These are phyloP conservation scores for Oligia latruncula DNA, from an alignment of 2,888 invertebrate species.

Conservation along the genomic window DNA sequence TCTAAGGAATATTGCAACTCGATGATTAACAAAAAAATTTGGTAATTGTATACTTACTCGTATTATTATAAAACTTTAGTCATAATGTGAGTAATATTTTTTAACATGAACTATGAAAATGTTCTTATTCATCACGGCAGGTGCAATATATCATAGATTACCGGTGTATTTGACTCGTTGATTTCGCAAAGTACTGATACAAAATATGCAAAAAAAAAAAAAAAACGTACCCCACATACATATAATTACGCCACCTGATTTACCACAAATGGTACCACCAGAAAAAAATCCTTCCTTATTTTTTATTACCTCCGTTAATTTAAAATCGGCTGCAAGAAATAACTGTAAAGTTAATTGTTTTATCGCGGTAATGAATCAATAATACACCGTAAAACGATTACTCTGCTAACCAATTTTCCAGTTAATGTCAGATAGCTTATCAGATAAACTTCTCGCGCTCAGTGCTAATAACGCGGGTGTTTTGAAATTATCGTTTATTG, in stretches of 20 bases:
- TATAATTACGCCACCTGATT: neutral
- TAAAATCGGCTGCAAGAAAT: neutral
- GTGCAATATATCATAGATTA: neutral
- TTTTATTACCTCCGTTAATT: neutral
- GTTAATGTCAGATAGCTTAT: conserved; percentile 28
- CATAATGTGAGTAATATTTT: neutral
- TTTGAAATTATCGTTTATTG: conserved; percentile 3
- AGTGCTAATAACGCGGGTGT: conserved; percentile 35
- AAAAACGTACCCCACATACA: neutral
- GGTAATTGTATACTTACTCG: neutral
- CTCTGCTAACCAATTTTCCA: conserved; percentile 21
- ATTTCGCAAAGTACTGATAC: neutral
- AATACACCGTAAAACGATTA: conserved; percentile 26
- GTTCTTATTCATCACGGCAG: neutral
- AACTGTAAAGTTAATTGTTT: neutral
- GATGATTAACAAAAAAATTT: conserved; percentile 7
- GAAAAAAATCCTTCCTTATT: neutral
- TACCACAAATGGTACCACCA: neutral
- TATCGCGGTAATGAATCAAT: conserved; percentile 15
- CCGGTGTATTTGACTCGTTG: neutral
- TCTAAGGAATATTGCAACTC: neutral
- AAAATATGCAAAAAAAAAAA: neutral
- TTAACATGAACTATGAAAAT: neutral
- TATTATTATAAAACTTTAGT: neutral
- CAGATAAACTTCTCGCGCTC: conserved; percentile 1